These are phyloP conservation scores for Unio delphinus DNA, from an alignment of 2,888 invertebrate genomes.

Conservation along the genomic window DNA sequence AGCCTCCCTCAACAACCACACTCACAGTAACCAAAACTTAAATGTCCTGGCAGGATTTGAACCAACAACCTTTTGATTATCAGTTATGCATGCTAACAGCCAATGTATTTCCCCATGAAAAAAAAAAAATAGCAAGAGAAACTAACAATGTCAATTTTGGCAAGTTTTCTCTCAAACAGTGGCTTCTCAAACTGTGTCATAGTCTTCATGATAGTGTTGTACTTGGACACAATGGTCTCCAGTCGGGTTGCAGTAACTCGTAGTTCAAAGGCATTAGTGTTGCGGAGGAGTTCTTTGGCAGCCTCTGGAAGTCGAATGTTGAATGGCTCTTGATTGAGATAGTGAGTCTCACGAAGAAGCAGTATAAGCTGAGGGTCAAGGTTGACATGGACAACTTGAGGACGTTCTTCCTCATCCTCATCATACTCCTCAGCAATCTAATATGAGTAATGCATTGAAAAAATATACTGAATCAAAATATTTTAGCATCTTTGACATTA, in stretches of 20 bases:
- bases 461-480: too few species aligned
- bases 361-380: slow-evolving; percentile 68
- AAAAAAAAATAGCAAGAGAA: not conserved
- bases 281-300: slow-evolving; percentile 65
- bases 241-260: slow-evolving; percentile 66
- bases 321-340: slow-evolving; percentile 68
- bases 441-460: not conserved
- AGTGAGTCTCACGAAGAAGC: slow-evolving; percentile 67
- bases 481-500: slow-evolving; percentile 38
- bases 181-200: slow-evolving; percentile 69
- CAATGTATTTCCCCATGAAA: not conserved
- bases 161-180: slow-evolving; percentile 68
- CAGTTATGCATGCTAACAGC: not conserved
- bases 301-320: slow-evolving; percentile 56
- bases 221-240: slow-evolving; percentile 69
- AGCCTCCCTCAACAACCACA: not conserved
- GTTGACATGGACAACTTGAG: slow-evolving; percentile 68
- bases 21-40: not conserved
- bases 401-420: slow-evolving; percentile 65
- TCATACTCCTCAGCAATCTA: slow-evolving; percentile 69
- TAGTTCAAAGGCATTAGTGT: slow-evolving; percentile 62
- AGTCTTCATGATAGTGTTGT: slow-evolving; percentile 68
- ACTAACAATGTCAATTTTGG: slow-evolving; percentile 68
- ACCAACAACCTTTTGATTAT: too few species aligned
- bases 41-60: too few species aligned